These are phyloP conservation scores for Nymphicus hollandicus DNA, from an alignment of 2,113 vertebrate genomes.

Conservation along the genomic window DNA sequence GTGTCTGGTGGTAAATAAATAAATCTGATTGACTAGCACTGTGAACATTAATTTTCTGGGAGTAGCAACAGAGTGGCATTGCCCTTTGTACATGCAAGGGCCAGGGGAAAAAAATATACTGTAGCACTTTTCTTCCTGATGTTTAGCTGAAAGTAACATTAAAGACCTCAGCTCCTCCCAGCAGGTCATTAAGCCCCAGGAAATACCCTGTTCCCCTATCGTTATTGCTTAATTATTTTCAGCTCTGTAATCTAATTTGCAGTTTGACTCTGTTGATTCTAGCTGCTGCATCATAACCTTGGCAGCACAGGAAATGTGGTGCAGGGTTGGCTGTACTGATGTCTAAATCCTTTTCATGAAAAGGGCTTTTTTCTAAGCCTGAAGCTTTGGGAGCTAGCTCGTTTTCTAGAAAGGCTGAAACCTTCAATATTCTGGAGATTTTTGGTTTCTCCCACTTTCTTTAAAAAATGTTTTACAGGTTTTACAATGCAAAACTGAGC, in stretches of 20 bases:
- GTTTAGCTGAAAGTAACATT: slow-evolving; percentile 29
- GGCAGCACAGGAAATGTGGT: neutral
- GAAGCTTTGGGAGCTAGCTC: neutral
- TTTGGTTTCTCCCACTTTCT: neutral
- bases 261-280: slow-evolving; percentile 58
- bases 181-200: slow-evolving; percentile 52
- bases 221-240: slow-evolving; percentile 63
- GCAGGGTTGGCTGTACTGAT: neutral
- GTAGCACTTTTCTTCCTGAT: slow-evolving; percentile 16
- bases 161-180: slow-evolving; percentile 41
- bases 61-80: neutral
- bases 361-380: neutral
- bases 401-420: neutral
- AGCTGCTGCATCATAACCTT: neutral
- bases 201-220: slow-evolving; percentile 30
- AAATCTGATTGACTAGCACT: slow-evolving; percentile 8
- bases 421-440: neutral
- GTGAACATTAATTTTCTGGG: slow-evolving; percentile 15
- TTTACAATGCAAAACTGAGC: slow-evolving; percentile 39
- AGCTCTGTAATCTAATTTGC: slow-evolving; percentile 62
- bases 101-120: neutral
- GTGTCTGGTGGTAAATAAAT: slow-evolving; percentile 39
- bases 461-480: slow-evolving; percentile 7
- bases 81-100: neutral
- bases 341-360: neutral